Conservation (phyloP, 2,113 vertebrate species). For the Daboia siamensis region DNA sequence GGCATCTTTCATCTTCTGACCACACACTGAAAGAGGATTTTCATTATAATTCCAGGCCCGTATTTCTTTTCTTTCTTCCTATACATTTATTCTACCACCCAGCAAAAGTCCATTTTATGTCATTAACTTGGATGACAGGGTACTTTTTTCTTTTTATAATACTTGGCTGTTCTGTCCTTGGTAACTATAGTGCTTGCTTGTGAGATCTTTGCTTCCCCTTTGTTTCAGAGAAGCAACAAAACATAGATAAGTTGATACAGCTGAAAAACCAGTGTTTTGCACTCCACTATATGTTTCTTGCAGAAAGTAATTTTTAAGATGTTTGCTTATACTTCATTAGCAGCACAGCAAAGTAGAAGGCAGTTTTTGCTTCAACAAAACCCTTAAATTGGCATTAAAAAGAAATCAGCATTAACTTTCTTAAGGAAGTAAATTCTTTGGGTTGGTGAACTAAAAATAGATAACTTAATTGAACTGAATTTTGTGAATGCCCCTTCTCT, state of each 20-base stretch:
- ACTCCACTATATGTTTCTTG: conserved; percentile 11
- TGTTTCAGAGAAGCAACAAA: not conserved
- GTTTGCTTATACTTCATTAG: conserved; percentile 17
- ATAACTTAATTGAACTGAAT: conserved; percentile 58
- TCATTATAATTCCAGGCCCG: not conserved
- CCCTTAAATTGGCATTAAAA: conserved; percentile 52
- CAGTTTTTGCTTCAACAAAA: conserved; percentile 44
- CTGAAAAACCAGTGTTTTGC: not conserved
- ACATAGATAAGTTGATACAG: not conserved
- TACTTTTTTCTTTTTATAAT: not conserved
- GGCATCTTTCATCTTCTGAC: not conserved
- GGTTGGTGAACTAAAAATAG: conserved; percentile 44
- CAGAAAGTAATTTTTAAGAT: conserved; percentile 10
- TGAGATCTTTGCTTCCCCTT: not conserved
- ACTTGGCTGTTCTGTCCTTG: not conserved
- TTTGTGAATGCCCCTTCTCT: conserved; percentile 35
- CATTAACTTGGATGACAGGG: not conserved
- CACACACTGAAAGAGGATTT: not conserved
- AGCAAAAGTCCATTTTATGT: not conserved
- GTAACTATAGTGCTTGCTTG: not conserved
- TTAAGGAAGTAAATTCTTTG: conserved; percentile 46
- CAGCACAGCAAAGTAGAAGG: conserved; percentile 36
- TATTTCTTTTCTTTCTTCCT: not conserved
- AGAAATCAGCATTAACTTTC: conserved; percentile 45
- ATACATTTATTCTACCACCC: not conserved